These are phyloP conservation scores for Alces alces DNA, from an alignment of 2,113 vertebrate species.

Conservation along the genomic window DNA sequence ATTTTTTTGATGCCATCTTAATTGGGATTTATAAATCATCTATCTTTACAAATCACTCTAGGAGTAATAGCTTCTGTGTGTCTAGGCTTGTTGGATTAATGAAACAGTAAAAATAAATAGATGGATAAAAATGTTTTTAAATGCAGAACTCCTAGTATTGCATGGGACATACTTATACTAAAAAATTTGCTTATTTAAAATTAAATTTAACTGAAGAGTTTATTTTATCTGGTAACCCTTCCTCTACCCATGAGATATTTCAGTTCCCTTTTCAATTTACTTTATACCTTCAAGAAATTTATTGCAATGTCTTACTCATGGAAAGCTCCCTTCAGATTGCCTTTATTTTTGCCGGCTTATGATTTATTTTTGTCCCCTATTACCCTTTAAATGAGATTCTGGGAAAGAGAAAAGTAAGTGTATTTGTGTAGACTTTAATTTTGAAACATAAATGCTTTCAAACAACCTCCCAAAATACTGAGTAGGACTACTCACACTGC, in stretches of 20 bases:
- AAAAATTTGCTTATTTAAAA: neutral
- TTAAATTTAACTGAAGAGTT: neutral
- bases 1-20: neutral
- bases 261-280: neutral
- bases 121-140: neutral
- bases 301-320: neutral
- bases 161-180: neutral
- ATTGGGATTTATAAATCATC: neutral
- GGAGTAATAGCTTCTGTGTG: neutral
- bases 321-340: neutral
- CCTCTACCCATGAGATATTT: neutral
- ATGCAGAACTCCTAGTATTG: neutral
- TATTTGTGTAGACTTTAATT: neutral
- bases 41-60: neutral
- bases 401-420: neutral
- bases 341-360: neutral
- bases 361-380: neutral
- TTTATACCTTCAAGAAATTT: conserved; percentile 3
- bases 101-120: neutral
- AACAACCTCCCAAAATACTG: neutral
- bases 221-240: neutral
- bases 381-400: neutral
- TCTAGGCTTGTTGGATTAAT: neutral
- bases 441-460: neutral
- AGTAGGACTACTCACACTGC: neutral